A percentile compares a stretch with the other conserved stretches of the same genome.
phyloP scores from a whole-genome alignment of 2,888 invertebrate species.

The Dryocosmus kuriphilus region DNA sequence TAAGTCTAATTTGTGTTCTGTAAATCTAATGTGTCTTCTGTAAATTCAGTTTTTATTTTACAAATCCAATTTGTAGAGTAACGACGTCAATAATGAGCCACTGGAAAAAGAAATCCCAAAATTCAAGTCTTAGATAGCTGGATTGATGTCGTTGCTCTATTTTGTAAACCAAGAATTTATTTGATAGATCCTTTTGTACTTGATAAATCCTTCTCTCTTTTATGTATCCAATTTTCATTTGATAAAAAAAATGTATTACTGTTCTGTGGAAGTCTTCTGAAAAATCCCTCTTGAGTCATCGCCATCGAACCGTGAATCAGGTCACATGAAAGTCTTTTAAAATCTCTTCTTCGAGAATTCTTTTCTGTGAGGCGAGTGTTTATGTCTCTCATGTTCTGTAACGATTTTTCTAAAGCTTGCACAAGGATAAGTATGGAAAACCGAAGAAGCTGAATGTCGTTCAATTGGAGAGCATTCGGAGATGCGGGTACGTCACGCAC shows the following conservation, averaged over 20 bases:
- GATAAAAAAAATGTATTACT: background rate
- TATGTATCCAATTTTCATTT: background rate
- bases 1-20: no score
- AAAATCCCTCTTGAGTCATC: background rate
- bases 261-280: background rate
- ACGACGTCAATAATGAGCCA: no score
- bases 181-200: background rate
- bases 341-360: conserved; percentile 17
- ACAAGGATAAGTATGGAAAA: conserved; percentile 92
- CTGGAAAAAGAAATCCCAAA: no score
- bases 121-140: no score
- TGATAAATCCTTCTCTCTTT: background rate
- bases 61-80: background rate
- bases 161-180: background rate
- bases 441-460: conserved; percentile 88
- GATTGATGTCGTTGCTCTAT: background rate
- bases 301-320: conserved; percentile 16
- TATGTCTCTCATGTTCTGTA: conserved; percentile 64
- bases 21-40: no score
- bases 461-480: conserved; percentile 88
- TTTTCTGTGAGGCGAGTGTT: conserved; percentile 12
- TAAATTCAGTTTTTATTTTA: no score
- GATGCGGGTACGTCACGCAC: conserved; percentile 83
- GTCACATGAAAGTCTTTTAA: conserved; percentile 4
- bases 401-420: conserved; percentile 86